These are phyloP conservation scores for Drosophila kohkoa DNA, from an alignment of 1,140 invertebrate genomes.

Conservation along the genomic window DNA sequence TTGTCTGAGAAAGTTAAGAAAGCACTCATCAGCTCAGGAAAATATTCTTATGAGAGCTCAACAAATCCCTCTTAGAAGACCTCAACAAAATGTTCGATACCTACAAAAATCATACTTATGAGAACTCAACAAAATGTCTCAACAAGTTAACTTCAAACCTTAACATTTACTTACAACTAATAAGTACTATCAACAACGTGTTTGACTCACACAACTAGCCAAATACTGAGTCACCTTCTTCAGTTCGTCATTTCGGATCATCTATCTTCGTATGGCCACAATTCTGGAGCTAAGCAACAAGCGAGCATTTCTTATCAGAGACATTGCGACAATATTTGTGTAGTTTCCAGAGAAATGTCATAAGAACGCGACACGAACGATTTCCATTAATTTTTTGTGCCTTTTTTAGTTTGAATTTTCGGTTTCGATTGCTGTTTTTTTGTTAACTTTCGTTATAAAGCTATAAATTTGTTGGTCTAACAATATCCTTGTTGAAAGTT, in stretches of 20 bases:
- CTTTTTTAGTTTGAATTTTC: conserved; percentile 59
- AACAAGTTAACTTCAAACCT: background rate
- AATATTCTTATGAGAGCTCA: too few relatives aligned
- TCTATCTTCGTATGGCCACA: conserved; percentile 1
- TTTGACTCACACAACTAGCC: background rate
- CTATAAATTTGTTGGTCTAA: conserved; percentile 82
- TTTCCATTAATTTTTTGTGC: conserved; percentile 46
- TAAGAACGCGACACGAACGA: background rate
- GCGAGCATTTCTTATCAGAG: conserved; percentile 1
- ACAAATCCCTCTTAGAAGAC: too few relatives aligned
- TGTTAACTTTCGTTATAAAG: conserved; percentile 68
- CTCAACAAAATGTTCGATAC: too few relatives aligned
- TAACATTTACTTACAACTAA: background rate
- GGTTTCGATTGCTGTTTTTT: conserved; percentile 64
- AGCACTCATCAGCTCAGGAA: too few relatives aligned
- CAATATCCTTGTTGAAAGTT: conserved; percentile 75
- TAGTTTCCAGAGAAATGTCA: conserved; percentile 7
- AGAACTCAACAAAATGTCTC: background rate
- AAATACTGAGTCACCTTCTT: conserved; percentile 1
- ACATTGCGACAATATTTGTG: conserved; percentile 5
- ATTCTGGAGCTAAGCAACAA: conserved; percentile 3
- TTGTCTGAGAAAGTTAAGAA: too few relatives aligned
- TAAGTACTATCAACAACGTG: background rate
- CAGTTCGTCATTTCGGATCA: background rate
- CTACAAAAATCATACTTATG: too few relatives aligned